Evolutionary conservation across 2,888 invertebrate species (phyloP).

Genomic region (Tipula vernalis): DNA sequence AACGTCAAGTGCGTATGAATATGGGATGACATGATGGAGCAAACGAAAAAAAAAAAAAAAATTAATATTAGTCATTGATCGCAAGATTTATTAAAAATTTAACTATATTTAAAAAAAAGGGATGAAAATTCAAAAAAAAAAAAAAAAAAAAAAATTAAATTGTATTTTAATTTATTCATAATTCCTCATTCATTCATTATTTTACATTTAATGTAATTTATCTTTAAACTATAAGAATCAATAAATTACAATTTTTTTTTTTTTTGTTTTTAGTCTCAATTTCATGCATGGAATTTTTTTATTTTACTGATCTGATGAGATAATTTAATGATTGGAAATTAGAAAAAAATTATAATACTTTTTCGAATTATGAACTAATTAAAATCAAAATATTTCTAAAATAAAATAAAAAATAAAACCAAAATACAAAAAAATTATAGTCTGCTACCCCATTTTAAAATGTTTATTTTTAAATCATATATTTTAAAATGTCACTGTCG

Average conservation of each 20-base stretch:
- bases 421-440: background rate
- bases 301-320: background rate
- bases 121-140: background rate
- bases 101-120: background rate
- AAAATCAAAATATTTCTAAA: background rate
- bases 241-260: background rate
- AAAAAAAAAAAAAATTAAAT: background rate
- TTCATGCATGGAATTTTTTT: background rate
- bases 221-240: background rate
- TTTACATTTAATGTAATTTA: background rate
- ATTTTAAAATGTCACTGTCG: background rate
- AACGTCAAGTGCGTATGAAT: background rate
- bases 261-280: background rate
- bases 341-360: background rate
- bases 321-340: background rate
- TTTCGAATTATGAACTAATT: background rate
- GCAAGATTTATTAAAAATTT: background rate
- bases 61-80: background rate
- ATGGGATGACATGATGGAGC: background rate
- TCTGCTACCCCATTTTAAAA: conserved; percentile 9
- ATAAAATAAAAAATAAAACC: background rate
- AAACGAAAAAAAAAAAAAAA: background rate
- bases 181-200: background rate
- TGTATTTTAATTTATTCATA: background rate
- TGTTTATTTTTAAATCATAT: conserved; percentile 5